Conservation (phyloP, 2,797 vertebrate species). For the Iguana delicatissima region DNA sequence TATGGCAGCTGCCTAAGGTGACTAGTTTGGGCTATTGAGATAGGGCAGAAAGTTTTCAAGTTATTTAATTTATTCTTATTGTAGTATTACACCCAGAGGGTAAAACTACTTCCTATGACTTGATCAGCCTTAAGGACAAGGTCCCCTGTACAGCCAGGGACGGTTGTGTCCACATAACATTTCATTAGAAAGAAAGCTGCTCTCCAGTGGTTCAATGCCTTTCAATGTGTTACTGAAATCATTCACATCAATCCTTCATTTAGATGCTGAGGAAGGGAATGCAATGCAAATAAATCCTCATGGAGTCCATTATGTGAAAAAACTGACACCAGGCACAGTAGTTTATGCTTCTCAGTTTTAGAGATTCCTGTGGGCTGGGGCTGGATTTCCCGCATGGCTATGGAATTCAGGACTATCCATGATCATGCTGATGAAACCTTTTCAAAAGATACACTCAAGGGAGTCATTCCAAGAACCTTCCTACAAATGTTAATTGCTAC, state of each 20-base stretch:
- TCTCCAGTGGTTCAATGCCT: background rate
- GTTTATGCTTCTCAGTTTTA: too few species aligned
- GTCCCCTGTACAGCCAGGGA: too few species aligned
- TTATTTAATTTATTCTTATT: background rate
- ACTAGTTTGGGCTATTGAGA: background rate
- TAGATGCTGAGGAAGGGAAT: background rate
- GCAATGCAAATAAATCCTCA: background rate
- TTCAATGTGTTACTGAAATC: background rate
- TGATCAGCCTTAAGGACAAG: background rate
- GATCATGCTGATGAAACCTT: background rate
- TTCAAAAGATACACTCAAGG: background rate
- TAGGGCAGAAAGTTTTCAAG: background rate
- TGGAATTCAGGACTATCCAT: background rate
- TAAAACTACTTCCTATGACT: background rate
- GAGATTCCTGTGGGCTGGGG: background rate
- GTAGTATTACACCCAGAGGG: background rate
- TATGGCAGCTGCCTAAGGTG: background rate
- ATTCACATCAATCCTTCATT: background rate
- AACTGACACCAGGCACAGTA: background rate
- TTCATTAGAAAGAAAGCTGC: background rate
- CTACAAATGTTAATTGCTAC: background rate
- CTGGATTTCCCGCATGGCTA: background rate
- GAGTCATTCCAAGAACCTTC: slow-evolving; percentile 2
- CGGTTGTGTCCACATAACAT: background rate
- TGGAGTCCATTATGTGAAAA: background rate